Evolutionary conservation across 1,140 invertebrate species (phyloP).

Genomic region (Gryllus bimaculatus): DNA sequence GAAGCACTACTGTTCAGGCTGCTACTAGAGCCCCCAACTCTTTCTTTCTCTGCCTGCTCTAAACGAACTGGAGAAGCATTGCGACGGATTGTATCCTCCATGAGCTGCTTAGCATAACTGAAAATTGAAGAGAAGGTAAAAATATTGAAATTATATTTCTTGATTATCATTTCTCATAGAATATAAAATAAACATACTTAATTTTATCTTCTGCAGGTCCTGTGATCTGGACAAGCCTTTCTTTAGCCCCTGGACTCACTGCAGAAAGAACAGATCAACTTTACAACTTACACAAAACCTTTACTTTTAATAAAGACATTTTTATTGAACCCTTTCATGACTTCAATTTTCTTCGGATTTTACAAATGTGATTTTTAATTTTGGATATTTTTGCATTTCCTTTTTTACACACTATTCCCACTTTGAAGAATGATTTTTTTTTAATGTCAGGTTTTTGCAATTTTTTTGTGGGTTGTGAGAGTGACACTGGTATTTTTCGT

Average conservation of each 20-base stretch:
- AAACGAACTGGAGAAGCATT: slow-evolving; percentile 80
- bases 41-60: slow-evolving; percentile 36
- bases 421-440: no score
- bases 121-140: slow-evolving; percentile 23
- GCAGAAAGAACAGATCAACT: slow-evolving; percentile 33
- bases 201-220: slow-evolving; percentile 85
- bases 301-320: no score
- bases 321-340: no score
- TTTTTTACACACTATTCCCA: no score
- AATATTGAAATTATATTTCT: neutral
- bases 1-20: slow-evolving; percentile 64
- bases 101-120: slow-evolving; percentile 80
- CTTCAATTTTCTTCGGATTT: no score
- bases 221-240: slow-evolving; percentile 86
- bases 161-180: no score
- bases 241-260: slow-evolving; percentile 85
- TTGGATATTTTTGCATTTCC: no score
- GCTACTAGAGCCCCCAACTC: slow-evolving; percentile 50
- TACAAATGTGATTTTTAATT: no score
- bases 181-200: slow-evolving; percentile 50
- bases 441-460: no score
- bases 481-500: no score
- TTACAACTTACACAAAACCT: neutral
- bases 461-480: no score
- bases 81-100: slow-evolving; percentile 83